phyloP scores from a whole-genome alignment of 2,888 invertebrate genomes.

The Ophioninae sp. region DNA sequence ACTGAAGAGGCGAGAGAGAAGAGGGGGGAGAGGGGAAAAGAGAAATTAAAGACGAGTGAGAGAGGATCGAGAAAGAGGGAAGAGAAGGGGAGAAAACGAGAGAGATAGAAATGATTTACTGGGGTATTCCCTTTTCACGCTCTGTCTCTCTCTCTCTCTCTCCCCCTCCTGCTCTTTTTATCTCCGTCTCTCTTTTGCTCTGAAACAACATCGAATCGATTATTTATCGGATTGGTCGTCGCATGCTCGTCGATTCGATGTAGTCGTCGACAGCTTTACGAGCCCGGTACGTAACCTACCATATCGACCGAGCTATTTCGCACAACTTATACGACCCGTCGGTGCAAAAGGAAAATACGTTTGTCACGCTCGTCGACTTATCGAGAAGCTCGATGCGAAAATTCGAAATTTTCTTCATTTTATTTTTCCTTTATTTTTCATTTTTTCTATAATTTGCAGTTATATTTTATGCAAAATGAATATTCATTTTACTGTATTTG shows the following conservation, averaged over 20 bases:
- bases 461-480: too few species aligned
- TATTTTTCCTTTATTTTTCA: too few species aligned
- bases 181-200: conserved; percentile 20
- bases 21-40: conserved; percentile 35
- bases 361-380: conserved; percentile 14
- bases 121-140: conserved; percentile 41
- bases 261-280: conserved; percentile 56
- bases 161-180: background rate
- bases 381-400: background rate
- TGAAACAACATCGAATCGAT: conserved; percentile 48
- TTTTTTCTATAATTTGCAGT: too few species aligned
- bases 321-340: conserved; percentile 16
- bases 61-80: background rate
- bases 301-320: conserved; percentile 38
- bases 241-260: conserved; percentile 54
- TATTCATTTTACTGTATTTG: too few species aligned
- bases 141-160: conserved; percentile 34
- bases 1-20: background rate
- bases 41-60: conserved; percentile 3
- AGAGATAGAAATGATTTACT: conserved; percentile 8
- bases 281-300: conserved; percentile 30
- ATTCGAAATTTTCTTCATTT: background rate
- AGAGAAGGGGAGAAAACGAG: background rate
- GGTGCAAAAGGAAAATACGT: conserved; percentile 12
- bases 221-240: conserved; percentile 58